Evolutionary conservation across 2,888 invertebrate genomes (phyloP), one percentile per base, ranked within the genome.

Genomic region (Lymantria dispar): DNA sequence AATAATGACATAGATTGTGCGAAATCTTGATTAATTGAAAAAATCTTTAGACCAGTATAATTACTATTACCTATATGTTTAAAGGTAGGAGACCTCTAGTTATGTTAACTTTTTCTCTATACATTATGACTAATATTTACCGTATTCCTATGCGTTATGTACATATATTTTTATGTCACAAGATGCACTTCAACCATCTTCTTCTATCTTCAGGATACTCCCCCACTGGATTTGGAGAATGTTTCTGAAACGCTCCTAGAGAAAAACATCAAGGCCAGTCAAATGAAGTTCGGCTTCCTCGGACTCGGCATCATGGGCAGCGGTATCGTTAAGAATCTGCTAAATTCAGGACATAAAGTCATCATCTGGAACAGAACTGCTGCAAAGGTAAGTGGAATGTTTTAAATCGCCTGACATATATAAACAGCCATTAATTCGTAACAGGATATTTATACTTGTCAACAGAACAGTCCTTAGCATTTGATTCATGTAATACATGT

Each of bases 231-330:
- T 78, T 92, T 97, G 73, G 94, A 94, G 80, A 94, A 94, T 47
- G 93, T 96, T 1, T 95, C 96, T 0, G 95, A 96, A 64, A 95
- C 95, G 0, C 85, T 97, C 11, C 95, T 95, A 68, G 95, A 95
- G 72, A 97, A 97, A 85, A 95, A 97, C 65, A 97, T 98, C 62
- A 94, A 94, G 56, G 96, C 98, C 0, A 97, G 98, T 15, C 93
- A 93, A 60, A 93, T 96, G 85, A 96, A 95, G 76, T 98, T 99
- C 80, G 99, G 99, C 30, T 98, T 99, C 87, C 94, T 99, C 30
- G 99, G 99, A 0, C 93, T 99, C 33, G 98, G 98, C 50, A 97
- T 97, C 76, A 98, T 99, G 96, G 98, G 98, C 45, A 95, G 96
- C 54, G 98, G 98, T 29, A 96, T 99, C 76, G 98, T 98, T 13